These are phyloP conservation scores for Ceyx melanurus DNA, from an alignment of 2,113 vertebrate species.

Conservation along the genomic window DNA sequence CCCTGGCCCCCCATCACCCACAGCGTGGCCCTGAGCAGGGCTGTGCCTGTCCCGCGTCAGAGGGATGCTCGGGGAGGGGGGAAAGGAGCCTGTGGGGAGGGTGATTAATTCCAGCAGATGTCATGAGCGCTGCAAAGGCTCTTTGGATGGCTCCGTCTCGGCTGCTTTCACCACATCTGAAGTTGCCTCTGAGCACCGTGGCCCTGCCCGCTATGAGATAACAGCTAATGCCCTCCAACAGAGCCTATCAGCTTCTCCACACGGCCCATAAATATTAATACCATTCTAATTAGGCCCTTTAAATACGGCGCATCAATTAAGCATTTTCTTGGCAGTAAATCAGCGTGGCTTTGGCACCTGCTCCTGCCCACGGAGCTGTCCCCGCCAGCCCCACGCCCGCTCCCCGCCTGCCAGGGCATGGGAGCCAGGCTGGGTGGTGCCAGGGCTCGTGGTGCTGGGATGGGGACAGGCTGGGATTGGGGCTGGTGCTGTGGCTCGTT, in stretches of 20 bases:
- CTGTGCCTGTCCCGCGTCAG: fast-evolving
- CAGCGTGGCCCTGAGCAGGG: background rate
- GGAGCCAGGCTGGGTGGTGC: background rate
- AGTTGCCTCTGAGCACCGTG: constrained; percentile 51
- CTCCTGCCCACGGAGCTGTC: fast-evolving
- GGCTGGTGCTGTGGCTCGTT: background rate
- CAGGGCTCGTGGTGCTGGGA: background rate
- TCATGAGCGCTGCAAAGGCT: fast-evolving
- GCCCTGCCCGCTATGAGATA: constrained; percentile 70
- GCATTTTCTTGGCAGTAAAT: constrained; percentile 29
- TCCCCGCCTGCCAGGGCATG: background rate
- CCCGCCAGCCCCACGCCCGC: too few species aligned
- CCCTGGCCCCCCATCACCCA: fast-evolving
- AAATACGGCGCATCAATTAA: constrained; percentile 61
- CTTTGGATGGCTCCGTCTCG: background rate
- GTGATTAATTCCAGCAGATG: background rate
- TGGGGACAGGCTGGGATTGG: background rate
- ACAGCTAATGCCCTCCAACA: constrained; percentile 68
- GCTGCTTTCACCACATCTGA: constrained; percentile 28
- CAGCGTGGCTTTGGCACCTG: background rate
- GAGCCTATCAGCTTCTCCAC: constrained; percentile 68
- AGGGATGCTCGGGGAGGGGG: background rate
- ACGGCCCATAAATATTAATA: constrained; percentile 78
- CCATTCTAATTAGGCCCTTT: constrained; percentile 75
- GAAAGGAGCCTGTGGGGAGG: background rate